Conservation (phyloP, 30 jellyfish, hydroid and myxozoan species). For the Morbakka virulenta region DNA sequence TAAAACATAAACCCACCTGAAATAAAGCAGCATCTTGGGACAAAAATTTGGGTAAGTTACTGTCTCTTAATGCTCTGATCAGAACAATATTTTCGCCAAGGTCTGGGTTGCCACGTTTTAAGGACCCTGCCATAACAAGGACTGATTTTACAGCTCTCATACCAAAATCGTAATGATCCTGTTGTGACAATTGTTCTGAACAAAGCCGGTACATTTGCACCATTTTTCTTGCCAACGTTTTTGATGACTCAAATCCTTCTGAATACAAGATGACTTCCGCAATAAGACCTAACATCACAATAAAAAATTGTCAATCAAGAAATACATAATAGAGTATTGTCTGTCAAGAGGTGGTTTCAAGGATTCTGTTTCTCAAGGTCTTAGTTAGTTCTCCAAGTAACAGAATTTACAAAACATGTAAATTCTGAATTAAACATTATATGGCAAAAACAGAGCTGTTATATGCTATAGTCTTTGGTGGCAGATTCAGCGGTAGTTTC, state of each 20-base stretch:
- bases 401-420: neutral
- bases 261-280: constrained; percentile 97
- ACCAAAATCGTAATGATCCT: constrained; percentile 98
- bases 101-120: constrained; percentile 88
- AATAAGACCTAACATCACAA: constrained; percentile 64
- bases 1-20: too few species aligned
- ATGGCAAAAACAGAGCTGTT: too few species aligned
- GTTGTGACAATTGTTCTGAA: constrained; percentile 99
- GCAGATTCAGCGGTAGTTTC: too few species aligned
- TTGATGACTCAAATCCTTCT: constrained; percentile 98
- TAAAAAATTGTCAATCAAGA: neutral
- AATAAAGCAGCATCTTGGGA: constrained; percentile 92
- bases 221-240: constrained; percentile 93
- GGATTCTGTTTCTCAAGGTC: too few species aligned
- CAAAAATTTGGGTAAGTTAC: constrained; percentile 92
- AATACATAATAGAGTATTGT: neutral
- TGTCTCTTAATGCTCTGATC: constrained; percentile 94
- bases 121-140: constrained; percentile 99
- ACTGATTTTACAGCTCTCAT: constrained; percentile 99
- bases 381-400: too few species aligned
- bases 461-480: too few species aligned
- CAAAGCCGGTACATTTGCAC: constrained; percentile 97
- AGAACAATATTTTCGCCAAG: constrained; percentile 90
- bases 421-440: too few species aligned
- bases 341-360: neutral